These are phyloP conservation scores for Myxocyprinus asiaticus DNA, from an alignment of 2,113 vertebrate species.

Conservation along the genomic window DNA sequence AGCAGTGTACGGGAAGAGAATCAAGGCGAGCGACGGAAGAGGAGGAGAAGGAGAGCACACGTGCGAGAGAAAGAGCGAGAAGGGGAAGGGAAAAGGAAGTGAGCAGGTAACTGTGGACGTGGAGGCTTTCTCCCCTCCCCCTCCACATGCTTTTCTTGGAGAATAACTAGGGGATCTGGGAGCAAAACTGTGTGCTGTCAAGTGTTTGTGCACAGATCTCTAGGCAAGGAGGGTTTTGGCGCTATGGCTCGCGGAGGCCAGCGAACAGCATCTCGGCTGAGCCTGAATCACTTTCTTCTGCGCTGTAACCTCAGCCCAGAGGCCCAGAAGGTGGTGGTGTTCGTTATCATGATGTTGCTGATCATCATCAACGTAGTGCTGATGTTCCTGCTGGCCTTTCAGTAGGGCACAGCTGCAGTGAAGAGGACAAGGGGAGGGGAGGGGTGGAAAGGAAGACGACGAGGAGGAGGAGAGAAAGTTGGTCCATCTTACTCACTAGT, in stretches of 20 bases:
- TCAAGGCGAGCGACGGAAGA: background rate
- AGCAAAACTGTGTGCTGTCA: constrained; percentile 35
- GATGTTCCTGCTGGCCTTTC: constrained; percentile 94
- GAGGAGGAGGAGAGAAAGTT: constrained; percentile 24
- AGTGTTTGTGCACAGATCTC: constrained; percentile 16
- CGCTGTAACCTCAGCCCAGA: constrained; percentile 94
- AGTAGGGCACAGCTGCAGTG: constrained; percentile 70
- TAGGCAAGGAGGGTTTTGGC: constrained; percentile 4
- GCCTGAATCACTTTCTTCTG: constrained; percentile 80
- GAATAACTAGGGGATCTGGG: background rate
- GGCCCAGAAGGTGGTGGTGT: constrained; percentile 91
- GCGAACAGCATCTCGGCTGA: constrained; percentile 77
- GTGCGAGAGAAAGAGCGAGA: constrained; percentile 12
- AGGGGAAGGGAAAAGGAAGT: constrained; percentile 21
- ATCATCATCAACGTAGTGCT: constrained; percentile 97
- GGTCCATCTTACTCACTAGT: constrained; percentile 38
- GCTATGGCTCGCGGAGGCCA: constrained; percentile 78
- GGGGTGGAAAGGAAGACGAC: background rate
- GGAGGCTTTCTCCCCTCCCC: constrained; percentile 36
- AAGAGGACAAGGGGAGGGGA: background rate
- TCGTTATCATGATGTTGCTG: constrained; percentile 92
- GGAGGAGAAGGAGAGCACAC: constrained; percentile 16
- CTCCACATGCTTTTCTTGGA: background rate
- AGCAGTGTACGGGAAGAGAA: constrained; percentile 3
- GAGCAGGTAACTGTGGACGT: constrained; percentile 44